Evolutionary conservation across 35 echinoderm and acorn worm species (phyloP).

Genomic region (Stichopus chloronotus): DNA sequence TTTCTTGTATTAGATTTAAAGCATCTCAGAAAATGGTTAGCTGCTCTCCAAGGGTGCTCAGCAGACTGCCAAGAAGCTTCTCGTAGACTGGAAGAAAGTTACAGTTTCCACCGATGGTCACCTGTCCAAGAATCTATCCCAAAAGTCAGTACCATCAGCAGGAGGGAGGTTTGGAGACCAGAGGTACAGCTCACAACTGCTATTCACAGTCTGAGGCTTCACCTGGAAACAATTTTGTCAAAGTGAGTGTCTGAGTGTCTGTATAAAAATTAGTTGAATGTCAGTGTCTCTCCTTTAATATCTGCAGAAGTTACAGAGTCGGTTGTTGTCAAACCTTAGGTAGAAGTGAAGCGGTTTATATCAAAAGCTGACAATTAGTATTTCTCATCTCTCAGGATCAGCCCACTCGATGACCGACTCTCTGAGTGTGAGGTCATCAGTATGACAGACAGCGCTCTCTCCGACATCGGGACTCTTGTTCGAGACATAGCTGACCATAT

Average conservation of each 20-base stretch:
- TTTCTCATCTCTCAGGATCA: slow-evolving; percentile 9
- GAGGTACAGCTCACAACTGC: slow-evolving; percentile 32
- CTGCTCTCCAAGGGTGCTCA: background rate
- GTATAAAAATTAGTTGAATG: background rate
- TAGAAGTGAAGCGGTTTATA: background rate
- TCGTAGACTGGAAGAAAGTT: slow-evolving; percentile 32
- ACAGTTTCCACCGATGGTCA: slow-evolving; percentile 46
- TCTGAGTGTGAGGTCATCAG: slow-evolving; percentile 14
- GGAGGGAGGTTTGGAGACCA: slow-evolving; percentile 37
- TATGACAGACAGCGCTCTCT: background rate
- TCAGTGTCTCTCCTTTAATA: background rate
- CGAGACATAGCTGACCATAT: slow-evolving; percentile 10
- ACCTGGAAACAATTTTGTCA: slow-evolving; percentile 56
- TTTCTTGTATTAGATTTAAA: background rate
- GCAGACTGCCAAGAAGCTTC: background rate
- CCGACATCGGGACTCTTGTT: background rate
- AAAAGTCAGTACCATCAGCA: background rate
- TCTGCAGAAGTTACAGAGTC: too few species aligned
- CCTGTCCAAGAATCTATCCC: background rate
- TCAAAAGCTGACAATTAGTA: background rate
- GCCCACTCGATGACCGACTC: slow-evolving; percentile 7
- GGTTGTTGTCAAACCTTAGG: too few species aligned
- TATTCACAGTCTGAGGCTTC: slow-evolving; percentile 64
- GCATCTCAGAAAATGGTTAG: background rate
- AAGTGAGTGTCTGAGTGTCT: slow-evolving; percentile 28